Evolutionary conservation across 2,113 vertebrate species (phyloP), one percentile per base, ranked within the genome.

Genomic region (Lanius collurio): DNA sequence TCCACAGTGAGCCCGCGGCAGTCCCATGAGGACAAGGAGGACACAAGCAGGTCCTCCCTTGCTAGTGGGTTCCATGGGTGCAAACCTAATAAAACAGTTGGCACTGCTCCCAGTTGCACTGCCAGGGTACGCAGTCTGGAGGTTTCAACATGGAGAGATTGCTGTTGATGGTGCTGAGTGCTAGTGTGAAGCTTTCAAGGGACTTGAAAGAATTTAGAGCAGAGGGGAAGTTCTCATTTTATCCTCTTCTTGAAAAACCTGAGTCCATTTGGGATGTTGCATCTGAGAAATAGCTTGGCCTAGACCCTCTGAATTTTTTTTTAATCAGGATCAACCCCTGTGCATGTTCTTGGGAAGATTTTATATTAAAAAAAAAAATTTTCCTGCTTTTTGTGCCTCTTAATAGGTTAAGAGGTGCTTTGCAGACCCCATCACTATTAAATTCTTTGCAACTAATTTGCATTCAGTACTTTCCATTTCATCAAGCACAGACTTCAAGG

Each of bases 1-100:
- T 22, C 16, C 33, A 10, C 7, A 2, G 44, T 0, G 49, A 76
- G 55, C 59, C 41, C 0, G 0, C 12, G 3, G 11, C 0, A 0
- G 71, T 52, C 84, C 70, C 47, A 0, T 13, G 27, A 74, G 83
- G 63, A 93, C 57, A 60, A 47, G 37, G 26, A 75, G 56, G 46
- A 47, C 46, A 47, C 46, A 23, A 47, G 26, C 56, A 59, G 46
- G 46, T 46, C 63, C 31, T 68, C 37, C 35, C 44, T n/a, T 57
- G 46, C 63, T 52, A 57, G 89, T 71, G 76, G 56, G 73, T 74
- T 92, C 68, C 10, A 2, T 75, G 93, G 94, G 94, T 83, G 90
- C 92, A 95, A 90, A 77, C 83, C 85, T 89, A 81, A 93, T 90
- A 88, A 88, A 95, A 47, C 67, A 86, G 35, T 22, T 89, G 84